Percentiles rank a stretch among this genome's conserved stretches.
Evolutionary conservation across 2,797 vertebrate species (phyloP).

Genomic region (Cossypha caffra): DNA sequence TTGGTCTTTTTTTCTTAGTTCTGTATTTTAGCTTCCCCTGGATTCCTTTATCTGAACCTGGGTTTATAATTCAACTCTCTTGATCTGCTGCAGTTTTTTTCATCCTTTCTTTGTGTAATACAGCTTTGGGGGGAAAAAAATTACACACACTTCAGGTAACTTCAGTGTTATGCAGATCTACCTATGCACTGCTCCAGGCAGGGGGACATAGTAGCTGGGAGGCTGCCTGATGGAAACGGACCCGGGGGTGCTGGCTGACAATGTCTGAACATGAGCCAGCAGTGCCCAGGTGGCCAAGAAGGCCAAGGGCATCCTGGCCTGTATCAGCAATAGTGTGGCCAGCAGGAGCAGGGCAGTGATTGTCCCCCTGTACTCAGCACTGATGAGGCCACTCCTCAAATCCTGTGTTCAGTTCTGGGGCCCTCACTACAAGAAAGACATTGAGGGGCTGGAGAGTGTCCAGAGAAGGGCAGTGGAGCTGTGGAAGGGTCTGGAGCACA

Average conservation of each 20-base stretch:
- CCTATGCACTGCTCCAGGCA: neutral
- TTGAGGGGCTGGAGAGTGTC: neutral
- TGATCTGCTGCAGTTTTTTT: neutral
- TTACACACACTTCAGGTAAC: neutral
- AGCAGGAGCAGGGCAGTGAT: neutral
- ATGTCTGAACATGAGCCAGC: fast-evolving
- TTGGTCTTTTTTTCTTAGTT: neutral
- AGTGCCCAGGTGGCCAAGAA: neutral
- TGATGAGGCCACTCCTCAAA: fast-evolving
- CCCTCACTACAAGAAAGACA: no score
- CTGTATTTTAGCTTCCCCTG: neutral
- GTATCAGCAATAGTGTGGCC: fast-evolving
- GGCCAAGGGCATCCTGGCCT: neutral
- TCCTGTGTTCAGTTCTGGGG: neutral
- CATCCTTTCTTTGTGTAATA: neutral
- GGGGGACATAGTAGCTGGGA: neutral
- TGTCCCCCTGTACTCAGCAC: neutral
- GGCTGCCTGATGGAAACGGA: neutral
- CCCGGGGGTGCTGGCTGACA: neutral
- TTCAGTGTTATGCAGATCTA: neutral
- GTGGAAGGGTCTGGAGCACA: neutral
- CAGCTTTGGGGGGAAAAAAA: neutral
- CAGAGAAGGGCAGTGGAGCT: neutral
- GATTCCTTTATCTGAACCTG: neutral
- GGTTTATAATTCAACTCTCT: neutral